These are phyloP conservation scores for Platorchestia sp. DNA, from an alignment of 1,140 invertebrate genomes.

Conservation along the genomic window DNA sequence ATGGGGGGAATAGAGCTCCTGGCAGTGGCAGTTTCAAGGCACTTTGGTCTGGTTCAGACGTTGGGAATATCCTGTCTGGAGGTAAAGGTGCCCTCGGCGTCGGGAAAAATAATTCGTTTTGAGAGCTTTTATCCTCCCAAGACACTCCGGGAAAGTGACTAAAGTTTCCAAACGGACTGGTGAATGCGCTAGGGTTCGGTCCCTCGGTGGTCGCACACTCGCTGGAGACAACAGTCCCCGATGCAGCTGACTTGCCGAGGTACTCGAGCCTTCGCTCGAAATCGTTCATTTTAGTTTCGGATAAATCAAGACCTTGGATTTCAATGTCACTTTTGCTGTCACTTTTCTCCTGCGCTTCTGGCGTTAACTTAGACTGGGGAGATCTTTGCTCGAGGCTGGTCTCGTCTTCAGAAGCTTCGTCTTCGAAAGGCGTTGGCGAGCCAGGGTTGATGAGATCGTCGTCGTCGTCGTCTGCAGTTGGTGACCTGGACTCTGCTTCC, in stretches of 20 bases:
- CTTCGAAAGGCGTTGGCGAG: conserved; percentile 65
- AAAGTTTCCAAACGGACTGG: background rate
- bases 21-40: conserved; percentile 23
- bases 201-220: background rate
- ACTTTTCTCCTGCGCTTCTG: background rate
- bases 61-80: conserved; percentile 8
- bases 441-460: conserved; percentile 67
- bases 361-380: conserved; percentile 12
- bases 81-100: conserved; percentile 5
- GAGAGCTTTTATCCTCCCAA: conserved; percentile 16
- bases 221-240: background rate
- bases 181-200: conserved; percentile 4
- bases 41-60: conserved; percentile 8
- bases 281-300: background rate
- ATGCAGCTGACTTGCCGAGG: background rate
- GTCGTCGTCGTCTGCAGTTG: conserved; percentile 62
- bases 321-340: background rate
- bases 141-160: background rate
- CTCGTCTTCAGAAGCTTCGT: conserved; percentile 66
- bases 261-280: conserved; percentile 15
- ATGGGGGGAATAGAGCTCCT: background rate
- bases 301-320: background rate
- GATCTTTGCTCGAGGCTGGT: conserved; percentile 60
- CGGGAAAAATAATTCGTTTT: conserved; percentile 3
- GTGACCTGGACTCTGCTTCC: conserved; percentile 61